A percentile compares a stretch with the other conserved stretches of the same genome.
phyloP scores from a whole-genome alignment of 2,113 vertebrate genomes.

The Leptosomus discolor region DNA sequence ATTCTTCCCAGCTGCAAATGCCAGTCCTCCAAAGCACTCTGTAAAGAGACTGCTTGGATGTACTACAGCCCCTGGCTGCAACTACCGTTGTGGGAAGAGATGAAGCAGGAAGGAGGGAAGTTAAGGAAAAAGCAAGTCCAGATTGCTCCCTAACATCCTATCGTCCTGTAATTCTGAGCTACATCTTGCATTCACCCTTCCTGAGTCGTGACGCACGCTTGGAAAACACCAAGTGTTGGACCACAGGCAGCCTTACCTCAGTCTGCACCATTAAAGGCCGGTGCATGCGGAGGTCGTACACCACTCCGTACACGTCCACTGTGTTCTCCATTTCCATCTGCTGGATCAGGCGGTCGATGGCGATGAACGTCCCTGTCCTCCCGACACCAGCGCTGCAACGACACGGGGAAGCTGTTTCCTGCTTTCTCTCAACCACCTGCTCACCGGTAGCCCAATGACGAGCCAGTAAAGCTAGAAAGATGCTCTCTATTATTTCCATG shows the following conservation, averaged over 20 bases:
- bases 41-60: neutral
- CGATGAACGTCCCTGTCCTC: conserved; percentile 93
- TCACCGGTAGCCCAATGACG: neutral
- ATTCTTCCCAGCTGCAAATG: neutral
- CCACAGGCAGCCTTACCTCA: conserved; percentile 77
- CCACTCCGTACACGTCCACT: conserved; percentile 87
- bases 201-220: fast-evolving
- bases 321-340: conserved; percentile 90
- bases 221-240: neutral
- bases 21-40: neutral
- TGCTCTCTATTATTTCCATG: neutral
- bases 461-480: neutral
- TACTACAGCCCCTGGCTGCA: neutral
- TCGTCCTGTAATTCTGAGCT: neutral
- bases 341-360: conserved; percentile 89
- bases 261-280: conserved; percentile 95
- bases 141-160: neutral
- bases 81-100: neutral
- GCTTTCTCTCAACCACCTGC: neutral
- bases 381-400: conserved; percentile 89
- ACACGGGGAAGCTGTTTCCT: fast-evolving
- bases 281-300: conserved; percentile 92
- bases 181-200: neutral
- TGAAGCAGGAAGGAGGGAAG: neutral
- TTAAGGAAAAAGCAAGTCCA: neutral